Percentiles rank a stretch among this genome's conserved stretches.
These are phyloP conservation scores for Brachionus sp. DNA, from an alignment of 1,140 invertebrate species.

Conservation along the genomic window DNA sequence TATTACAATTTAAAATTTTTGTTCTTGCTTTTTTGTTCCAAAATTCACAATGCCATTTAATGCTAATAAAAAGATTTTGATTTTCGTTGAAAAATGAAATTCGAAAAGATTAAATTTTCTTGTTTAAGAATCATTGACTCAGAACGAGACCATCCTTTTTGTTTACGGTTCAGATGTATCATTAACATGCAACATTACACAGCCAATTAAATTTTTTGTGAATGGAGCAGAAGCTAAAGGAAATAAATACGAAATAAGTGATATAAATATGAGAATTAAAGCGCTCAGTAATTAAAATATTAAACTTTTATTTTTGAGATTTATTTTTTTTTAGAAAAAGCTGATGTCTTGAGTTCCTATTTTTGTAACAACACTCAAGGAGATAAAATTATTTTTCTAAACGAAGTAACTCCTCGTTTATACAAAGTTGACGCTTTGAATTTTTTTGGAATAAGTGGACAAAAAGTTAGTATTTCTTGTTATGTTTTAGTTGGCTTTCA, in stretches of 20 bases:
- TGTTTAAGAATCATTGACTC: neutral
- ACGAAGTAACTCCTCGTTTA: neutral
- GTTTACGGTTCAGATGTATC: neutral
- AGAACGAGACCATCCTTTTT: neutral
- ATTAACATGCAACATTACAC: neutral
- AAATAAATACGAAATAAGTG: neutral
- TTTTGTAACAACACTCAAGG: neutral
- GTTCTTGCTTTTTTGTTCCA: too few relatives aligned
- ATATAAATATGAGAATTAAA: neutral
- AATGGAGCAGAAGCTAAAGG: neutral
- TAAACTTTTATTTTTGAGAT: neutral
- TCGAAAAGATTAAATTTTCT: neutral
- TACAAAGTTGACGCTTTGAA: neutral
- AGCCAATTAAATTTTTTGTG: neutral
- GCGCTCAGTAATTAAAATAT: neutral
- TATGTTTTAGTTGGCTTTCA: constrained; percentile 7
- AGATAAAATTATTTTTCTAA: neutral
- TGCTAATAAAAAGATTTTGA: too few relatives aligned
- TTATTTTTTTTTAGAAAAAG: neutral
- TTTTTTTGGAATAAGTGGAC: neutral
- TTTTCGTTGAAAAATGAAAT: too few relatives aligned
- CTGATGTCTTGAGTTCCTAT: neutral
- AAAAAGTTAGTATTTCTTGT: neutral
- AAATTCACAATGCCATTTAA: too few relatives aligned
- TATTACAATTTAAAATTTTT: too few relatives aligned